Evolutionary conservation across 2,797 vertebrate genomes (phyloP).

Genomic region (Danio aesculapii): DNA sequence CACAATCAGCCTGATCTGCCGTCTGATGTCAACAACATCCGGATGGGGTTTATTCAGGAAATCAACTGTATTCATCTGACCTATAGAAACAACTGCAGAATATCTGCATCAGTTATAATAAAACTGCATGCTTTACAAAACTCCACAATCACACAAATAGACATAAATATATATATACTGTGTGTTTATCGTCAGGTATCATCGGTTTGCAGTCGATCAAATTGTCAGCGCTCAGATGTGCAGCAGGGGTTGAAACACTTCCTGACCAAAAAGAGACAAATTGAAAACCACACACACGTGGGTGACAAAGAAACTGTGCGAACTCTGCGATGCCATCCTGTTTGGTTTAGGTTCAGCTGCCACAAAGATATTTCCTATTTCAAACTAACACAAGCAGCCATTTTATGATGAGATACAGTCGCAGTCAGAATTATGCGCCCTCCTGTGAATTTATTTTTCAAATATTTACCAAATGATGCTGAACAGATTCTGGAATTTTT

Average conservation of each 20-base stretch:
- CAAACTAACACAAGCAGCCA: slow-evolving; percentile 56
- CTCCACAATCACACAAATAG: background rate
- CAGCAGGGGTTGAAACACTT: slow-evolving; percentile 68
- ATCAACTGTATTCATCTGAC: slow-evolving; percentile 5
- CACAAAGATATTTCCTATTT: slow-evolving; percentile 63
- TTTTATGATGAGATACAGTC: slow-evolving; percentile 35
- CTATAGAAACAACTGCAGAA: slow-evolving; percentile 6
- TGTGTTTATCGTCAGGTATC: background rate
- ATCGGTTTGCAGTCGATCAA: background rate
- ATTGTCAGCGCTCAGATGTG: background rate
- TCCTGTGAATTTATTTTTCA: too few species aligned
- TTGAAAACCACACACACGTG: slow-evolving; percentile 75
- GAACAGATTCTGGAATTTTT: too few species aligned
- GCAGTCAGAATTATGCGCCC: too few species aligned
- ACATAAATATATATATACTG: background rate
- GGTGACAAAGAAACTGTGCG: slow-evolving; percentile 77
- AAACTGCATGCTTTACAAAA: too few species aligned
- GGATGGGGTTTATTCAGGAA: slow-evolving; percentile 16
- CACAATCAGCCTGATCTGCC: slow-evolving; percentile 21
- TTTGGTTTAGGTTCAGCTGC: slow-evolving; percentile 62
- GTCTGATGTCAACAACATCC: slow-evolving; percentile 39
- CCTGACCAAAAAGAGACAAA: slow-evolving; percentile 70
- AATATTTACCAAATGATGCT: too few species aligned
- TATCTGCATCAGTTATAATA: background rate
- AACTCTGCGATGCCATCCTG: slow-evolving; percentile 62